Conservation (phyloP, 2,797 vertebrate genomes). For the Leontopithecus rosalia region DNA sequence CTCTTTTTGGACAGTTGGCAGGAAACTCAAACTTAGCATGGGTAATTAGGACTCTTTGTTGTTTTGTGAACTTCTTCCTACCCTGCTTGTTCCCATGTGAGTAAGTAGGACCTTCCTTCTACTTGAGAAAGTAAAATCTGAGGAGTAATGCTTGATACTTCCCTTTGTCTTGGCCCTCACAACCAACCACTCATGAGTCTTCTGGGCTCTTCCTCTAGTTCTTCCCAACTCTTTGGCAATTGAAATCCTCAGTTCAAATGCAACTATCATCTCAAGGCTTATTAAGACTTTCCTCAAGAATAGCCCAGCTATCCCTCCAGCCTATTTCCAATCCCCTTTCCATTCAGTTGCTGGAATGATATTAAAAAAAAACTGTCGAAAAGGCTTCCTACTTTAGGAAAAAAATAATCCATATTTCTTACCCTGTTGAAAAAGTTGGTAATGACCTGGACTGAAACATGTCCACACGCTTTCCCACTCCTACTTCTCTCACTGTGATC, state of each 20-base stretch:
- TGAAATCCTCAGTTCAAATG: too few species aligned
- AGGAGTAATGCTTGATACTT: neutral
- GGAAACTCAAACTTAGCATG: neutral
- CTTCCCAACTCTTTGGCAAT: neutral
- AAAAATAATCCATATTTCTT: neutral
- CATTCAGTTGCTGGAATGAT: neutral
- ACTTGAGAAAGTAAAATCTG: neutral
- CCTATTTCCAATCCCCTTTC: neutral
- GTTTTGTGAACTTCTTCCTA: neutral
- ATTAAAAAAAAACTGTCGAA: neutral
- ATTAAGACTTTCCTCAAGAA: neutral
- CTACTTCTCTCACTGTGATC: neutral
- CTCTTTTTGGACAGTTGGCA: neutral
- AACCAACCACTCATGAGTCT: neutral
- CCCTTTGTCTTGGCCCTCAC: neutral
- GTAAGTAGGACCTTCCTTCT: neutral
- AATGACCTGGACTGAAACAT: neutral
- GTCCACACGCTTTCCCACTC: neutral
- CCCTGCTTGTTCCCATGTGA: neutral
- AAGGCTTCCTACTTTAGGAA: neutral
- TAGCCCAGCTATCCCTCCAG: neutral
- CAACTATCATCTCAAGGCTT: neutral
- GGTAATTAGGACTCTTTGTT: neutral
- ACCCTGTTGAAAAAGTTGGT: neutral
- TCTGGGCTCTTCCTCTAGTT: neutral